A percentile compares a stretch with the other conserved stretches of the same genome.
Evolutionary conservation across 2,797 vertebrate species (phyloP).

Genomic region (Sebastes matsubarae): DNA sequence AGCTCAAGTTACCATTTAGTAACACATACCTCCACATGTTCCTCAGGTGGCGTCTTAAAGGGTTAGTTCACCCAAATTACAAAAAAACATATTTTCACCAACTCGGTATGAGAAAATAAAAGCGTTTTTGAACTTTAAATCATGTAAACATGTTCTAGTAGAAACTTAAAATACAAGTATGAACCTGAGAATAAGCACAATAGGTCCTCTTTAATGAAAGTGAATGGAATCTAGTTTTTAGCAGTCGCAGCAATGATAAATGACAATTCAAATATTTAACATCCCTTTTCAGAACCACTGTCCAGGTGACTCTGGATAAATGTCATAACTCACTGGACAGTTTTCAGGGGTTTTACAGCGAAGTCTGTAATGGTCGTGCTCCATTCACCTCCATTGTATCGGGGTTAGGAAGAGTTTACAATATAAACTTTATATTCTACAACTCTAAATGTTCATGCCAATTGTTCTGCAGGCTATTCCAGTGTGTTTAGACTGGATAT

Average conservation of each 20-base stretch:
- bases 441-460: not conserved
- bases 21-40: constrained; percentile 20
- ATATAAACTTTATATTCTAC: not conserved
- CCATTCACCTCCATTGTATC: not conserved
- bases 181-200: too few relatives aligned
- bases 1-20: constrained; percentile 21
- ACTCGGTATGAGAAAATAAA: too few relatives aligned
- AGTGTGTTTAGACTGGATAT: not conserved
- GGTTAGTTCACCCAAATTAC: not conserved
- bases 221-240: not conserved
- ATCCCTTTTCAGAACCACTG: not conserved
- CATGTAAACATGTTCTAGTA: too few relatives aligned
- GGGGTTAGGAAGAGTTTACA: not conserved
- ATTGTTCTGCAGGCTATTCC: not conserved
- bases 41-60: not conserved
- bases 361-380: not conserved
- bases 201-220: not conserved
- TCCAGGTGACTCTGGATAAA: not conserved
- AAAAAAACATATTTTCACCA: not conserved
- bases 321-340: not conserved
- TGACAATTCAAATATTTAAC: constrained; percentile 2
- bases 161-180: too few relatives aligned
- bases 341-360: not conserved
- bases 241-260: not conserved
- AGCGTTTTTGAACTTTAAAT: too few relatives aligned